A percentile compares a stretch with the other conserved stretches of the same genome.
Evolutionary conservation across 2,888 invertebrate species (phyloP).

Genomic region (Mythimna lalbum): DNA sequence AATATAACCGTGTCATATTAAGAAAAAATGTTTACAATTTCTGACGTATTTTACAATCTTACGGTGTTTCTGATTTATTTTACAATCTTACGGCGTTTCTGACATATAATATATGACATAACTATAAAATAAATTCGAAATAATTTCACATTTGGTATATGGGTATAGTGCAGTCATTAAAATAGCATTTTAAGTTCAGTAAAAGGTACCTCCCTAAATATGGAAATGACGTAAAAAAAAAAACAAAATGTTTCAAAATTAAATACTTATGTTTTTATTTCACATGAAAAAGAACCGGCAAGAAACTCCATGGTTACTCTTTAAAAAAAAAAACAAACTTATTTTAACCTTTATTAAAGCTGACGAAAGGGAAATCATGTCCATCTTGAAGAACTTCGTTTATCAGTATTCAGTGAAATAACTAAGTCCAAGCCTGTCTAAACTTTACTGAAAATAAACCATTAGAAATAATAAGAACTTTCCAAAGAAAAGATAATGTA

Average conservation of each 20-base stretch:
- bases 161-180: too few relatives aligned
- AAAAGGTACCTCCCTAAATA: neutral
- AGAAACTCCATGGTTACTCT: too few relatives aligned
- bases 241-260: too few relatives aligned
- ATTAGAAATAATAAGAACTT: constrained; percentile 32
- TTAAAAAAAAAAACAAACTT: neutral
- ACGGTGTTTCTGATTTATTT: too few relatives aligned
- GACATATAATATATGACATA: too few relatives aligned
- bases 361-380: constrained; percentile 1
- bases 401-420: constrained; percentile 9
- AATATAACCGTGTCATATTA: too few relatives aligned
- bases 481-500: constrained; percentile 37
- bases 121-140: too few relatives aligned
- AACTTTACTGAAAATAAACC: constrained; percentile 29
- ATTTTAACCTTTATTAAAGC: neutral
- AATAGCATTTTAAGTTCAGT: neutral
- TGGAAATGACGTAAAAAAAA: neutral
- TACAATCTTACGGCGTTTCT: too few relatives aligned
- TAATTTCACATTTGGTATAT: neutral
- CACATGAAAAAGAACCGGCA: too few relatives aligned
- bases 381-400: constrained; percentile 7
- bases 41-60: too few relatives aligned
- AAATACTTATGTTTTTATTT: too few relatives aligned
- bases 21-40: too few relatives aligned
- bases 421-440: constrained; percentile 1